Base-by-base conservation (phyloP, 2,888 invertebrate genomes). In the Ornithoptera alexandrae region DNA sequence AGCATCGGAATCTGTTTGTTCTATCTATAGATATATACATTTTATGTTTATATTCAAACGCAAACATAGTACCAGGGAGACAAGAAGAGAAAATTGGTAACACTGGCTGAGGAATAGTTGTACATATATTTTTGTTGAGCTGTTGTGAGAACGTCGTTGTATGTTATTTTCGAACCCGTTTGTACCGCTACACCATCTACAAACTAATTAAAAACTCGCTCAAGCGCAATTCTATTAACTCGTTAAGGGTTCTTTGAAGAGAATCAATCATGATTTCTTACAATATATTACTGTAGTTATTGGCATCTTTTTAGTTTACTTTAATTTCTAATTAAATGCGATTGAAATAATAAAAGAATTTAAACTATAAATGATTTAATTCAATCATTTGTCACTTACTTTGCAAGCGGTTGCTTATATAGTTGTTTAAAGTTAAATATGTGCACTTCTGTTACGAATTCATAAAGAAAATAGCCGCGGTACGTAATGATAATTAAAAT, bases 221-320 rank as follows among this genome's bases (percentile, higher is more conserved):
- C 70, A 71, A 71, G 70, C 70, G 64, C 70, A 57, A 67, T 71
- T 67, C 67, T 67, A 67, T 71, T 71, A 67, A 67, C 60, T 67
- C 70, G 70, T 71, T 67, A 70, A 67, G 70, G 69, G 67, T 71
- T 67, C 67, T 30, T 67, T 71, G 70, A 67, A 67, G 22, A 65
- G 17, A 61, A 46, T 61, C 61, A 60, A 39, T 62, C 59, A 46
- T 62, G n/a, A 61, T 71, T 71, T 67, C 50, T 65, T 61, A 39
- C 42, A 58, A 53, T 78, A 81, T 81, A 81, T 79, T 80, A 84
- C 80, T 65, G 68, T 65, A 42, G 30, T 65, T 69, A 53, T 20
- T 59, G 50, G 58, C 30, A 36, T 57, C 46, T 15, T 67, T 59
- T 60, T 60, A 20, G 2, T 58, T 58, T 58, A 58, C 15, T 7